Base-by-base conservation (phyloP, 2,113 vertebrate species). In the Paralichthys olivaceus region DNA sequence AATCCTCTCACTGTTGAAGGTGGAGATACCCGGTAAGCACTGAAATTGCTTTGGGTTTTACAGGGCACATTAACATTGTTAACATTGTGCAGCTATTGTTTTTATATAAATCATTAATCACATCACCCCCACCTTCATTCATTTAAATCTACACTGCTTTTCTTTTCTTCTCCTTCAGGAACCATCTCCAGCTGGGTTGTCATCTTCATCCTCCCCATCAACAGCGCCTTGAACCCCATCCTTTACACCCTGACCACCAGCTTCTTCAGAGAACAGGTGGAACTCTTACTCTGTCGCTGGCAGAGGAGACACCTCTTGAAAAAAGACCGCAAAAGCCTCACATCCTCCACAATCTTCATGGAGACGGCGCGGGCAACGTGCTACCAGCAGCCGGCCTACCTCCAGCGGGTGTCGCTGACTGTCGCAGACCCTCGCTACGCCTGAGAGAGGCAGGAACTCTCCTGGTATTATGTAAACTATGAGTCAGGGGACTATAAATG, bases 181-280 rank as follows among this genome's bases (percentile, higher is more conserved):
- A 94, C 91, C 15, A 90, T 95, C 76, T 94, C 92, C 78, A 96
- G 93, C 77, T 95, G 93, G 93, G 88, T 93, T 12, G 94, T 95
- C 65, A 92, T 95, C 79, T 95, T 96, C 74, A 89, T 97, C 84
- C 92, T 97, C 23, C 94, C 95, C 11, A 93, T 95, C 75, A 96
- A 95, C 90, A 96, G 94, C 28, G 95, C 95, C 69, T 90, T 95
- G 79, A 97, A 96, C 83, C 93, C 93, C 60, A 93, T 96, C 82
- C 93, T 96, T 19, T 95, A 95, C 81, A 95, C 94, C 0, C 79
- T 96, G 67, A 96, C 94, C 83, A 96, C 94, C 73, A 95, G 87
- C 78, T 94, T 95, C 90, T 96, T 96, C 85, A 94, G 95, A 74
- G 94, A 97, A 83, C 95, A 96, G 68, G 87, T 95, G 77, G 96